phyloP scores from a whole-genome alignment of 2,113 vertebrate genomes.

The Leucopsar rothschildi region DNA sequence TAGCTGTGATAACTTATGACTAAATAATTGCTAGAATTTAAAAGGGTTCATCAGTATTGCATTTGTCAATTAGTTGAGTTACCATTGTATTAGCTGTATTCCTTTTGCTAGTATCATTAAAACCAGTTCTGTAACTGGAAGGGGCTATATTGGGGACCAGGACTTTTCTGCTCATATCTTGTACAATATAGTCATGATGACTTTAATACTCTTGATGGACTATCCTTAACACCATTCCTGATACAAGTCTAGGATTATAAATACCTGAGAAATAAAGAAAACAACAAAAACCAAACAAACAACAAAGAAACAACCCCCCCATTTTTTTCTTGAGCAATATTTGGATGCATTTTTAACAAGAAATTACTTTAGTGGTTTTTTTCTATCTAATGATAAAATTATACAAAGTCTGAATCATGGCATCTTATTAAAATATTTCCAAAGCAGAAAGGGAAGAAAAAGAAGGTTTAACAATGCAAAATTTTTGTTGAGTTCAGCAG shows the following conservation, averaged over 20 bases:
- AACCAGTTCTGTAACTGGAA: background rate
- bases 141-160: background rate
- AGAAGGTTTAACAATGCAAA: background rate
- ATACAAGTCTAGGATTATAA: background rate
- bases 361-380: background rate
- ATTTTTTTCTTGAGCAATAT: background rate
- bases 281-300: background rate
- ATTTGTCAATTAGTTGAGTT: background rate
- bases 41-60: background rate
- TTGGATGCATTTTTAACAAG: background rate
- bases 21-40: background rate
- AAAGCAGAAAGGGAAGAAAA: background rate
- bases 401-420: background rate
- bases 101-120: background rate
- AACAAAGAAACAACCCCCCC: fast-evolving
- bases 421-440: background rate
- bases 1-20: background rate
- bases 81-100: background rate
- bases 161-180: background rate
- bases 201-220: background rate
- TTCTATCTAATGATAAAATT: background rate
- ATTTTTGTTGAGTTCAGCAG: background rate
- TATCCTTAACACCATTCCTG: background rate
- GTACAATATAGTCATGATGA: background rate
- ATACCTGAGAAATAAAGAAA: background rate